Evolutionary conservation across 2,797 vertebrate species (phyloP), one percentile per base, ranked within the genome.

Genomic region (Sebastes diploproa): DNA sequence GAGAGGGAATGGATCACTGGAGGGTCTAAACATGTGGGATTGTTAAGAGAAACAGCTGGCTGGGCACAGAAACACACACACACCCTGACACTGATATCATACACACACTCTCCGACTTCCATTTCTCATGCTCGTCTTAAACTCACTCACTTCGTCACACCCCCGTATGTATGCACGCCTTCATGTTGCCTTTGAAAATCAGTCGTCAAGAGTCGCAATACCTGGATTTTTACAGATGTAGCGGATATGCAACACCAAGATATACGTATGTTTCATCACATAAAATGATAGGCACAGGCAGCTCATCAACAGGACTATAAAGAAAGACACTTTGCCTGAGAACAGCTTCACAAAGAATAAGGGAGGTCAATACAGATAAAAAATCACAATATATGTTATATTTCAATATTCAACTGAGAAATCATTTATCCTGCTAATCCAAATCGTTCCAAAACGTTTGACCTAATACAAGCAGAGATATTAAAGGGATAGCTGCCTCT

Each of bases 41-140:
- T 79, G 86, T 94, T 95, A 94, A 93, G 93, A 95, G 94, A 95
- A 96, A 95, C 95, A 96, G 95, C 95, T 96, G 95, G 94, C 92
- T 86, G 88, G 80, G 81, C 89, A 92, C 76, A 87, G 69, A 91
- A 68, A 90, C 85, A 84, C 83, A 87, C 82, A 80, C 78, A 84
- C 78, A 82, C 64, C 59, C 92, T 93, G 94, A 95, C 94, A 95
- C 91, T 89, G 92, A 94, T 93, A 94, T 93, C 93, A 93, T 89
- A 91, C 91, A 94, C 89, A 91, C 84, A 88, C 88, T 91, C 90
- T 73, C 69, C 16, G n/a, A 56, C 88, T 70, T 82, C 79, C 84
- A 91, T 92, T 95, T 92, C 86, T 94, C 91, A 95, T 87, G 78
- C 87, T 85, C 77, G 71, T 54, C 86, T 86, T 80, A 78, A 77